Conservation (phyloP, 2,113 vertebrate species). For the Corydoras sp. region DNA sequence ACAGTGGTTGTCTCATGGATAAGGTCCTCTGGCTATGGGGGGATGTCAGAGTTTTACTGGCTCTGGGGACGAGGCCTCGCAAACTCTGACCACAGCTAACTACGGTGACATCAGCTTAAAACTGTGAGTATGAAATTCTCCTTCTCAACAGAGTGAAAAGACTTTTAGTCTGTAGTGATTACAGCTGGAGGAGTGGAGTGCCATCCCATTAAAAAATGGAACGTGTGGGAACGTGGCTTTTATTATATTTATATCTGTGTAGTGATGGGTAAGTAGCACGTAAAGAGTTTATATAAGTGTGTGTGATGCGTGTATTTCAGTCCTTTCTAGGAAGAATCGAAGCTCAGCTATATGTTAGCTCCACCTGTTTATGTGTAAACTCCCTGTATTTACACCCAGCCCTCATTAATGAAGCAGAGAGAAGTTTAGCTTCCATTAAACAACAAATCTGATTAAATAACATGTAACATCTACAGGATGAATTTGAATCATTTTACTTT, state of each 20-base stretch:
- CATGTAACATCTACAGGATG: too few species aligned
- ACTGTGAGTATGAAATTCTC: slow-evolving; percentile 35
- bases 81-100: slow-evolving; percentile 35
- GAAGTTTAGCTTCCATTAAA: background rate
- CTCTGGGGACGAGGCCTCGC: slow-evolving; percentile 43
- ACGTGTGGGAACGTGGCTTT: too few species aligned
- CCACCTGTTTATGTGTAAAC: slow-evolving; percentile 36
- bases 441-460: too few species aligned
- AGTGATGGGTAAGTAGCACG: background rate
- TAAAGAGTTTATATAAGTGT: slow-evolving; percentile 23
- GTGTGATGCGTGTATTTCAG: slow-evolving; percentile 49
- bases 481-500: too few species aligned
- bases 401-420: too few species aligned
- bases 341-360: slow-evolving; percentile 5
- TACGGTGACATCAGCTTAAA: slow-evolving; percentile 39
- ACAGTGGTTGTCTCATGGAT: slow-evolving; percentile 32
- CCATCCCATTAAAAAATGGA: too few species aligned
- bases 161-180: background rate
- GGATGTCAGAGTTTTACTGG: slow-evolving; percentile 46
- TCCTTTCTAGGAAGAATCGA: slow-evolving; percentile 51
- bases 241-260: background rate
- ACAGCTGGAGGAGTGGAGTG: too few species aligned
- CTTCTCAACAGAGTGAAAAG: slow-evolving; percentile 30
- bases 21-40: slow-evolving; percentile 37
- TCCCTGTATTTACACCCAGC: slow-evolving; percentile 22